Evolutionary conservation across 2,797 vertebrate species (phyloP).

Genomic region (Manis crassicaudata): DNA sequence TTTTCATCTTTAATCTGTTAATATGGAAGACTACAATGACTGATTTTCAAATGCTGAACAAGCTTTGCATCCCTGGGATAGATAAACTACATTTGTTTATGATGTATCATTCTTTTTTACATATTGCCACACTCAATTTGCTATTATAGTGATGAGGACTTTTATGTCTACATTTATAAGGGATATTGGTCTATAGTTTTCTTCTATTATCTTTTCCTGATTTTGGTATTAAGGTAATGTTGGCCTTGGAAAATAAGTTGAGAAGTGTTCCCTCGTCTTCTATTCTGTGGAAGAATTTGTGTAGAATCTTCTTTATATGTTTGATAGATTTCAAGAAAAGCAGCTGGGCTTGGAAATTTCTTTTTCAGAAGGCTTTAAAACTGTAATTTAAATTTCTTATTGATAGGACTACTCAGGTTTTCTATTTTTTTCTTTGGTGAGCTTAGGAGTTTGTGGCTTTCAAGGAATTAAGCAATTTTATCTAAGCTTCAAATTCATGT

Average conservation of each 20-base stretch:
- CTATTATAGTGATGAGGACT: background rate
- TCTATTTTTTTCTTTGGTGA: background rate
- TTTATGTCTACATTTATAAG: background rate
- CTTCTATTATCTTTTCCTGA: background rate
- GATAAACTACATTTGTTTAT: background rate
- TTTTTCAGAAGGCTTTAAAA: background rate
- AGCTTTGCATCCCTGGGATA: background rate
- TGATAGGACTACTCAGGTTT: background rate
- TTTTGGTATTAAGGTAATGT: background rate
- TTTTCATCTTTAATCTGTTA: background rate
- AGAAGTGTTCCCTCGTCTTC: background rate
- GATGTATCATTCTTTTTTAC: background rate
- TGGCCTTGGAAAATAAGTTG: background rate
- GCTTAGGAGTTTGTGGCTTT: background rate
- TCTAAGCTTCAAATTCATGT: background rate
- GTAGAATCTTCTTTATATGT: background rate
- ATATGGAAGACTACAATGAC: background rate
- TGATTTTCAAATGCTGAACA: background rate
- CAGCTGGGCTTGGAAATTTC: background rate
- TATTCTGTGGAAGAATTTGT: background rate
- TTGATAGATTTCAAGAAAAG: background rate
- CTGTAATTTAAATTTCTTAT: background rate
- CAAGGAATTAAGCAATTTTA: background rate
- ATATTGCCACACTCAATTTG: background rate
- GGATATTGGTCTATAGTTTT: background rate